Evolutionary conservation across 2,888 invertebrate species (phyloP), one percentile per base, ranked within the genome.

Genomic region (Parapristionchus giblindavisi): DNA sequence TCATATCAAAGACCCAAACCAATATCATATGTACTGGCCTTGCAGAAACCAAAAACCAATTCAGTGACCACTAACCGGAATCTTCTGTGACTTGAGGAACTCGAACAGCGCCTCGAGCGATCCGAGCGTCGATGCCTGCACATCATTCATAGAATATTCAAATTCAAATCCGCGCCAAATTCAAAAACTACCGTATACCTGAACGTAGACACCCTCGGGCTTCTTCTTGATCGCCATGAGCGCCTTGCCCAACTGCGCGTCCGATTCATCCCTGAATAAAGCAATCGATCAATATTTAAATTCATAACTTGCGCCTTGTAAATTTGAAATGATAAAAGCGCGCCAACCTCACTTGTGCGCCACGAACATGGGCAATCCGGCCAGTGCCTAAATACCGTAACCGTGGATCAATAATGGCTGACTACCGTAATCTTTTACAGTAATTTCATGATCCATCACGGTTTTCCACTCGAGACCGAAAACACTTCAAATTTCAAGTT

Each of bases 181-280:
- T 83, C 58, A 34, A 32, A 58, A 58, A 32, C 58, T n/a, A n/a
- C n/a, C n/a, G n/a, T n/a, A n/a, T 29, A 65, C 63, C 63, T 99
- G 98, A n/a, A 99, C 99, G 89, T 95, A 97, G 58, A 99, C 99
- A 60, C 99, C 99, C 78, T 94, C 92, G 82, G 94, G 94, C 51
- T 93, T 92, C 81, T 96, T 83, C 89, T 95, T 96, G 87, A 99
- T 97, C 40, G 94, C 93, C 72, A 94, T 94, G 68, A 99, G 91
- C 2, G 96, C 97, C 34, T 93, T 93, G 87, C 93, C 93, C 84
- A 99, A 90, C 88, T 96, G 95, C 72, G 92, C 92, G 0, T 94
- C 92, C 1, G 96, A 94, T 88, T 96, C 95, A 85, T 95, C 94
- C 89, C 90, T 84, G 52, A 21, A n/a, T n/a, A n/a, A n/a, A n/a